phyloP scores from a whole-genome alignment of 2,113 vertebrate species.

The Gymnarchus niloticus region DNA sequence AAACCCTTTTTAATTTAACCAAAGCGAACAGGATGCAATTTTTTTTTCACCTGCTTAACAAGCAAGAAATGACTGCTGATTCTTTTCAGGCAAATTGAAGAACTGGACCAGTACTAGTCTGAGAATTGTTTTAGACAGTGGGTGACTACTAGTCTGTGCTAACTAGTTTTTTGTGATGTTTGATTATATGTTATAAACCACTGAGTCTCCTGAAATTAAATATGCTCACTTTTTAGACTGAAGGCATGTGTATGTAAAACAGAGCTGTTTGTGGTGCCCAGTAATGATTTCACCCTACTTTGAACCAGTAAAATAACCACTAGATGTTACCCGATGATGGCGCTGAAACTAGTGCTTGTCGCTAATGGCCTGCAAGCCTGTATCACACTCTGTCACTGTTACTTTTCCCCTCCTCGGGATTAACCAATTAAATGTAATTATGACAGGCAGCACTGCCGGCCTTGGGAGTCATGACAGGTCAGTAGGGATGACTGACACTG shows the following conservation, averaged over 20 bases:
- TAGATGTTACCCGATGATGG: background rate
- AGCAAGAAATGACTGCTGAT: background rate
- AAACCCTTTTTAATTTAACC: background rate
- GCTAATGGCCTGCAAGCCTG: background rate
- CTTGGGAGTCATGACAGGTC: background rate
- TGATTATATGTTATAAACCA: background rate
- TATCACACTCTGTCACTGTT: background rate
- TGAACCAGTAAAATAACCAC: background rate
- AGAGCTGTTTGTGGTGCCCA: background rate
- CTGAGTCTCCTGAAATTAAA: background rate
- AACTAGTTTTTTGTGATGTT: background rate
- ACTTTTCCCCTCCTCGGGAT: background rate
- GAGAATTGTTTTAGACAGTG: too few species aligned
- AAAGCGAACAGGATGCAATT: background rate
- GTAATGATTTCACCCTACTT: background rate
- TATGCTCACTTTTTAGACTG: background rate
- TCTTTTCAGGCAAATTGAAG: background rate
- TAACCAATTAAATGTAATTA: slow-evolving; percentile 13
- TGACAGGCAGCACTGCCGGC: background rate
- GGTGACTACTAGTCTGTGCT: too few species aligned
- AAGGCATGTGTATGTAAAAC: background rate
- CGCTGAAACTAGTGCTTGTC: background rate
- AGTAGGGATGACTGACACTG: background rate
- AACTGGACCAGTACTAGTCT: too few species aligned
- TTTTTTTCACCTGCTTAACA: too few species aligned